phyloP scores from a whole-genome alignment of 2,888 invertebrate species.

The Lepidochrysops patricia region DNA sequence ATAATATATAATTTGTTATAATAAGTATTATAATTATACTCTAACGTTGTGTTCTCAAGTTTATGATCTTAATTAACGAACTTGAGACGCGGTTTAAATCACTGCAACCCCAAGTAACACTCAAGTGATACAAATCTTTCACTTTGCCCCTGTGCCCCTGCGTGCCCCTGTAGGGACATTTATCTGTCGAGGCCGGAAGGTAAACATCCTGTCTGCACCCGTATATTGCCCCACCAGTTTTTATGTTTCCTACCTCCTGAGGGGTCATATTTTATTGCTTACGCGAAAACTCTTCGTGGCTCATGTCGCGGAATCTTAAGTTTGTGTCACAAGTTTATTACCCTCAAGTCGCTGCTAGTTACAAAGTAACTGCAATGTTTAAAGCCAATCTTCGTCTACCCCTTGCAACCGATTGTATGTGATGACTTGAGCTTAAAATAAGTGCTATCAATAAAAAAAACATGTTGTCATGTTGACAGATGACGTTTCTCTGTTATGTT shows the following conservation, averaged over 20 bases:
- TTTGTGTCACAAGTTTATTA: background rate
- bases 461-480: too few relatives aligned
- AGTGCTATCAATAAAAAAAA: too few relatives aligned
- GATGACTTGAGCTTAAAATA: too few relatives aligned
- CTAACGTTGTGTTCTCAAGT: background rate
- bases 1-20: too few relatives aligned
- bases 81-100: background rate
- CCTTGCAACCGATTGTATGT: background rate
- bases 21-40: too few relatives aligned
- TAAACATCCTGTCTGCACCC: constrained; percentile 43
- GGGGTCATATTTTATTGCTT: constrained; percentile 62
- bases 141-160: background rate
- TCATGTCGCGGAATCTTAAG: background rate
- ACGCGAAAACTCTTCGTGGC: constrained; percentile 23
- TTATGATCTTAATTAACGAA: constrained; percentile 1
- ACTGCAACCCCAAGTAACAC: background rate
- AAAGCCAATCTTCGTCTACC: too few relatives aligned
- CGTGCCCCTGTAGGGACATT: constrained; percentile 30
- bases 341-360: background rate
- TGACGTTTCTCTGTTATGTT: too few relatives aligned
- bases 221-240: constrained; percentile 40
- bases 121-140: constrained; percentile 1
- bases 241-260: constrained; percentile 61
- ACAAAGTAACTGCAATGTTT: background rate
- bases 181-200: constrained; percentile 43